A percentile compares a stretch with the other conserved stretches of the same genome.
Evolutionary conservation across 2,797 vertebrate genomes (phyloP).

Genomic region (Knipowitschia caucasica): DNA sequence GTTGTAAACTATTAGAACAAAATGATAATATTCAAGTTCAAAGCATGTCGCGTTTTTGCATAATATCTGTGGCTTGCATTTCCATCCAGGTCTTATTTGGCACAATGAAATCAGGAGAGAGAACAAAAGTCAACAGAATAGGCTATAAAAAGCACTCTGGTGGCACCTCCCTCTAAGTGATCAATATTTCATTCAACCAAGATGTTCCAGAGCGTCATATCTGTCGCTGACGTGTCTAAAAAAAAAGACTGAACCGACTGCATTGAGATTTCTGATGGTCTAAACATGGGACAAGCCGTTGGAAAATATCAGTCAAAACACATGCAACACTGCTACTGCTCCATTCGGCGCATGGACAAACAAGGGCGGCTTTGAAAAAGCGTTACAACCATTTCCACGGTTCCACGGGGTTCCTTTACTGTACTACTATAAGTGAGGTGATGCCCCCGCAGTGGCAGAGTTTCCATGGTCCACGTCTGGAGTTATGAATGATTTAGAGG

Average conservation of each 20-base stretch:
- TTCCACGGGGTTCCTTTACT: conserved; percentile 26
- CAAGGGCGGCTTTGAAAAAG: conserved; percentile 10
- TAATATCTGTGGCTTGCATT: background rate
- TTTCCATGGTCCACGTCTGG: conserved; percentile 43
- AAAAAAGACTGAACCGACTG: conserved; percentile 3
- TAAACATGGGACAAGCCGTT: background rate
- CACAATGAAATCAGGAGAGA: background rate
- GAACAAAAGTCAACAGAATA: conserved; percentile 20
- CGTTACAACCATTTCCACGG: conserved; percentile 23
- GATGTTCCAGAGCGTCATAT: conserved; percentile 31
- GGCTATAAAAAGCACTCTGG: conserved; percentile 38
- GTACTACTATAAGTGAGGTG: conserved; percentile 37
- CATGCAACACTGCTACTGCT: background rate
- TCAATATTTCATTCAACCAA: conserved; percentile 56
- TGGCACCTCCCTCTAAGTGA: conserved; percentile 35
- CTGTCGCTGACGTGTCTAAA: conserved; percentile 20
- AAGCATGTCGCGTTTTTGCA: too few relatives aligned
- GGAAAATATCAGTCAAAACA: background rate
- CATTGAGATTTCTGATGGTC: background rate
- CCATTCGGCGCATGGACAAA: background rate
- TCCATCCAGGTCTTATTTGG: background rate
- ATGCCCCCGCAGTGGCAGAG: conserved; percentile 41
- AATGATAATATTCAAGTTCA: too few relatives aligned
- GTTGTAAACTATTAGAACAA: too few relatives aligned
- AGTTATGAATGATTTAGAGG: conserved; percentile 69